Base-by-base conservation (phyloP, 2,888 invertebrate species). In the Orthosia cruda region DNA sequence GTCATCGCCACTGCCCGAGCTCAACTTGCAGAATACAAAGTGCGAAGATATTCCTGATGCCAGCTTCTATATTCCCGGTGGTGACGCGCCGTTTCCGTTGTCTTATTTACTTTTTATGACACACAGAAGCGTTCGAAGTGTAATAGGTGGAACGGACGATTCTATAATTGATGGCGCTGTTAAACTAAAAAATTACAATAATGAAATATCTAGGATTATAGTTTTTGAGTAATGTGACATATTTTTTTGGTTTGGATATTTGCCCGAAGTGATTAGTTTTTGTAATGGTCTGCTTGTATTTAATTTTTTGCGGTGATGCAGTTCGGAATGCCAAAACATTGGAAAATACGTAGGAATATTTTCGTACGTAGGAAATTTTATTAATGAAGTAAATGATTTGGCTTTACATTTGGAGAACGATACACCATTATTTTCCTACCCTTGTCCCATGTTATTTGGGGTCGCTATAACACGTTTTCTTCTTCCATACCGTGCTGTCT, bases 1-100 rank as follows among this genome's bases (percentile, higher is more conserved):
- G 93, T 92, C 93, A 90, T 88, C 89, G 79, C 85, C 80, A 87
- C 88, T 88, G 86, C 87, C 84, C 86, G 85, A 86, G 79, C 88
- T 89, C 84, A 87, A 83, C 88, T 87, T 83, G 76, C 86, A 84
- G 82, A 84, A 84, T 88, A 88, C 90, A 76, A 86, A 84, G 79
- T 76, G 55, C 57, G 50, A 74, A 74, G 74, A 82, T 85, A 72
- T 69, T 72, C 65, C 54, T 26, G 71, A 66, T 64, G 69, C 58
- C 59, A 71, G 62, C 52, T 63, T 71, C 67, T 83, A 74, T 85
- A 68, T 77, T 70, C 55, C 40, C 15, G 58, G 49, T 55, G 40
- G 58, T 74, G 86, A 67, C 78, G 72, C 62, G 32, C 45, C 20
- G 58, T 78, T 78, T 81, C 70, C 67, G 76, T 74, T 81, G 50